These are phyloP conservation scores for Pseudolaguvia tuberculata DNA, from an alignment of 2,113 vertebrate genomes.

Conservation along the genomic window DNA sequence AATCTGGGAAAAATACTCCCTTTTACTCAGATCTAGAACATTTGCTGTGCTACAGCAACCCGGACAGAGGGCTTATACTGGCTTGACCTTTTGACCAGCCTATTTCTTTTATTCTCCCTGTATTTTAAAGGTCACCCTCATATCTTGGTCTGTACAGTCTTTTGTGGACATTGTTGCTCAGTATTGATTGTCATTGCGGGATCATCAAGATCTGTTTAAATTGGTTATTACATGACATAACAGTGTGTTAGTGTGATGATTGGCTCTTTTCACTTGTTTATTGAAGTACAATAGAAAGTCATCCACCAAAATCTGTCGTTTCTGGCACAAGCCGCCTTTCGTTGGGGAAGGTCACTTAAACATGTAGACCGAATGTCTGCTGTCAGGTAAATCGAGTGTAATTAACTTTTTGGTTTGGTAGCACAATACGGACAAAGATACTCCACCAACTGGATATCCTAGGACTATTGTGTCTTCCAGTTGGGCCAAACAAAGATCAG, in stretches of 20 bases:
- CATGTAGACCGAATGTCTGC: slow-evolving; percentile 52
- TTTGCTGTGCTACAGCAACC: slow-evolving; percentile 56
- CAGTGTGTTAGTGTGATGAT: neutral
- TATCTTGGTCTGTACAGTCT: slow-evolving; percentile 17
- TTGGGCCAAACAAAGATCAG: too few relatives aligned
- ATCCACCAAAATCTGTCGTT: slow-evolving; percentile 12
- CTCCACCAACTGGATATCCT: too few relatives aligned
- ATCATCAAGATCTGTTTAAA: slow-evolving; percentile 56
- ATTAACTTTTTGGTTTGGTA: slow-evolving; percentile 52
- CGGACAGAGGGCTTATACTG: slow-evolving; percentile 57
- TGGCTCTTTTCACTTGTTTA: too few relatives aligned
- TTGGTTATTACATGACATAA: slow-evolving; percentile 47
- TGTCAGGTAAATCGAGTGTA: slow-evolving; percentile 40
- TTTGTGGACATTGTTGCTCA: slow-evolving; percentile 56
- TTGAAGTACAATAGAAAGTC: neutral
- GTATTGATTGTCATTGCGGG: slow-evolving; percentile 61
- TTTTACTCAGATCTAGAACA: slow-evolving; percentile 55
- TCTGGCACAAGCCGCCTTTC: slow-evolving; percentile 55
- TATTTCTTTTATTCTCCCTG: slow-evolving; percentile 66
- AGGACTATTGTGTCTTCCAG: too few relatives aligned
- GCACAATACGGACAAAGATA: neutral
- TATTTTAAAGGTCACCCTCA: slow-evolving; percentile 68
- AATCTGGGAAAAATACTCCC: slow-evolving; percentile 48
- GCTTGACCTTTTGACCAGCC: slow-evolving; percentile 67
- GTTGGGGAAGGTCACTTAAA: slow-evolving; percentile 53